Percentiles rank a stretch among this genome's conserved stretches.
phyloP scores from a whole-genome alignment of 2,113 vertebrate genomes.

The Thamnophis sirtalis region DNA sequence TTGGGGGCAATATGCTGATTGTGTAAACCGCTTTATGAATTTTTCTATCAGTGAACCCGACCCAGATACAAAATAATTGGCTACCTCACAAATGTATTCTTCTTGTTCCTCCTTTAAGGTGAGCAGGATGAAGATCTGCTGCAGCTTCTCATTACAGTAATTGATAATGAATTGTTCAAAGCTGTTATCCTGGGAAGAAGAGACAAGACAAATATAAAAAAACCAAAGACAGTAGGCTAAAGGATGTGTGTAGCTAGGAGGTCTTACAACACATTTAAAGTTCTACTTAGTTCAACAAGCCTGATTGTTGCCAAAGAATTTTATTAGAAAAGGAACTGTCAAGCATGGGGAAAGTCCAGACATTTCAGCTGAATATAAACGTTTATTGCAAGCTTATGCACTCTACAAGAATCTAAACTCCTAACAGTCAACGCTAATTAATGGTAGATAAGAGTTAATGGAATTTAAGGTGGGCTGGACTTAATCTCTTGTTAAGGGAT shows the following conservation, averaged over 20 bases:
- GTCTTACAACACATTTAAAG: neutral
- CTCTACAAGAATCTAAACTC: neutral
- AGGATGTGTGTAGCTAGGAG: neutral
- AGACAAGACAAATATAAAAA: neutral
- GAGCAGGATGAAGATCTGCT: conserved; percentile 78
- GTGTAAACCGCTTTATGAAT: too few relatives aligned
- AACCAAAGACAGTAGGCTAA: neutral
- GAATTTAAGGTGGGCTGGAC: too few relatives aligned
- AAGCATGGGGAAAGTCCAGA: neutral
- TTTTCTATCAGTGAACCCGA: neutral
- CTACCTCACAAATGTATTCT: conserved; percentile 75
- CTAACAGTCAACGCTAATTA: neutral
- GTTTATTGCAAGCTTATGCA: neutral
- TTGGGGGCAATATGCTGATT: too few relatives aligned
- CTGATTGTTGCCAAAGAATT: neutral
- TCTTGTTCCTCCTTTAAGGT: conserved; percentile 80
- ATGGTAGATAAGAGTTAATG: neutral
- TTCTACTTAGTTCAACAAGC: neutral
- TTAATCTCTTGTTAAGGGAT: too few relatives aligned
- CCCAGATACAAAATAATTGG: too few relatives aligned
- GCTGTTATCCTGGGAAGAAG: conserved; percentile 64
- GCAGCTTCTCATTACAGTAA: conserved; percentile 80
- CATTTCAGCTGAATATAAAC: neutral
- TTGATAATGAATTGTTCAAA: conserved; percentile 83
- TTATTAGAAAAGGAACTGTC: neutral